Conservation (phyloP, 2,797 vertebrate species). For the Glossophaga mutica region DNA sequence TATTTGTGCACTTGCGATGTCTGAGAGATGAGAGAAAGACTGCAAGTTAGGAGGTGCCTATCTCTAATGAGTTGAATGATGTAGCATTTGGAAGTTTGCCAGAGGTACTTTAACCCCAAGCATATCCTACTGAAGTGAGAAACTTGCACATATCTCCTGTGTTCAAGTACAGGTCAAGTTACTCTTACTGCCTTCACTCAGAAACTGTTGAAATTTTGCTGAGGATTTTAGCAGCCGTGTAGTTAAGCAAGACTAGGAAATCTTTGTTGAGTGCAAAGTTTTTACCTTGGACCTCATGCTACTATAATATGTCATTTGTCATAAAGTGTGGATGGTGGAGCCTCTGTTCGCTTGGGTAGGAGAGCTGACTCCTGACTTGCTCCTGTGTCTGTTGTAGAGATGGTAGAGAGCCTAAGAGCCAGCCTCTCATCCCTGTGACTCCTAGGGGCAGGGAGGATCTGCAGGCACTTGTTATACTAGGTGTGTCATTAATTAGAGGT, state of each 20-base stretch:
- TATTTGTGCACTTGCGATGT: background rate
- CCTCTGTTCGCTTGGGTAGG: background rate
- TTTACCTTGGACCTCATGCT: background rate
- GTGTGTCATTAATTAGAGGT: slow-evolving; percentile 59
- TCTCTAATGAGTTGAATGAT: slow-evolving; percentile 9
- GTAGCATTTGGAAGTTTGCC: background rate
- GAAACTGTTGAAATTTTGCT: background rate
- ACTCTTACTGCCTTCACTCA: background rate
- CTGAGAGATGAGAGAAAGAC: background rate
- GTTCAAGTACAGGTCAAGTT: background rate
- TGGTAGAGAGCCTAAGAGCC: background rate
- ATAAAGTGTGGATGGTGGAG: background rate
- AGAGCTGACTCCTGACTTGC: background rate
- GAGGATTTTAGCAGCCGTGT: background rate
- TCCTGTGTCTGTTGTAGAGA: background rate
- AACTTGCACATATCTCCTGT: background rate
- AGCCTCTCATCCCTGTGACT: background rate
- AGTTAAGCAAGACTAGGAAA: slow-evolving; percentile 5
- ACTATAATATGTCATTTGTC: background rate
- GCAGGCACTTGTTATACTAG: background rate
- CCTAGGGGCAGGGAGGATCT: slow-evolving; percentile 51
- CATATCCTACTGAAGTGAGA: background rate
- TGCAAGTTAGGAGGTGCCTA: background rate
- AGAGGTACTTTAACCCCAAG: background rate
- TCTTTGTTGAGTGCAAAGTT: background rate